Evolutionary conservation across 1,140 invertebrate species (phyloP).

Genomic region (Cataglyphis hispanica): DNA sequence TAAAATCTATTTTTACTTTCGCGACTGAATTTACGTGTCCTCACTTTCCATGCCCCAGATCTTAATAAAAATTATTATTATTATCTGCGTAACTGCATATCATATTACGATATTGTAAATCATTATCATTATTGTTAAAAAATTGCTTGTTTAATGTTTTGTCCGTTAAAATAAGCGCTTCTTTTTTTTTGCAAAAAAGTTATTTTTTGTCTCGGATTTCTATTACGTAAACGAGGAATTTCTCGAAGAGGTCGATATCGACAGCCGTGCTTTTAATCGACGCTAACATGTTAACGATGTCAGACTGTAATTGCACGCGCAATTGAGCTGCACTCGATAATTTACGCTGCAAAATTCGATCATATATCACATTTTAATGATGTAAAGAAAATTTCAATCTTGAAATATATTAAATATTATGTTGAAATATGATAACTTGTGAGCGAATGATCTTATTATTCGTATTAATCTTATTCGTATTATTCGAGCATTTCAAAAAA

Average conservation of each 20-base stretch:
- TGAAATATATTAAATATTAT: not conserved
- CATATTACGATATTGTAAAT: not conserved
- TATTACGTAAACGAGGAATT: conserved; percentile 58
- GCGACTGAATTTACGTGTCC: not conserved
- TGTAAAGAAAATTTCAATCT: conserved; percentile 4
- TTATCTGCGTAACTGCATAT: not conserved
- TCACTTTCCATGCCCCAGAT: not conserved
- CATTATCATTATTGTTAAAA: not conserved
- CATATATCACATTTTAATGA: not conserved
- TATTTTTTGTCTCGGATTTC: not conserved
- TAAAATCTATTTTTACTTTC: not conserved
- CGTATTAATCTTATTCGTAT: no score
- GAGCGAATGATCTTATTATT: not conserved
- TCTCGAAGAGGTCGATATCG: conserved; percentile 14
- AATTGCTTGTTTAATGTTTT: not conserved
- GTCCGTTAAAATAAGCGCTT: conserved; percentile 10
- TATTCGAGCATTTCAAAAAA: not conserved
- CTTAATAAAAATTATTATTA: conserved; percentile 17
- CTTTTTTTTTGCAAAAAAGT: not conserved
- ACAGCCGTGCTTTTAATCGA: conserved; percentile 13
- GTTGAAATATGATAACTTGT: not conserved
- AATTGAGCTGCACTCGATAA: conserved; percentile 65
- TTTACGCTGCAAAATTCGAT: conserved; percentile 48
- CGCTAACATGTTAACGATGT: conserved; percentile 66
- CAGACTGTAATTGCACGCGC: conserved; percentile 61